phyloP scores from a whole-genome alignment of 1,140 invertebrate species.

The Luehdorfia chinensis region DNA sequence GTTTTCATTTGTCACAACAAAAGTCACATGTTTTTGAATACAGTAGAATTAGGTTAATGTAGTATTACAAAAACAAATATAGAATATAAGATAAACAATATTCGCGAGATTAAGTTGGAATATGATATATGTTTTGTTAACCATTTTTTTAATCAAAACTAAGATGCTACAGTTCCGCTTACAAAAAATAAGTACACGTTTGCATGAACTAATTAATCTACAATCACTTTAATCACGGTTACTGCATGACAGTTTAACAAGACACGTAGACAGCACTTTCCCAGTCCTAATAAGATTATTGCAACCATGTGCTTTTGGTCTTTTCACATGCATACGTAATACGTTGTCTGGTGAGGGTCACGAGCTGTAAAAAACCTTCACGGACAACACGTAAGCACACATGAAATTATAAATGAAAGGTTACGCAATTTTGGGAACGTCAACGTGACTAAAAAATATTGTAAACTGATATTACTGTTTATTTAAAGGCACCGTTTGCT shows the following conservation, averaged over 20 bases:
- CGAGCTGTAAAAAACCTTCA: slow-evolving; percentile 69
- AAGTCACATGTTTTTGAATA: slow-evolving; percentile 15
- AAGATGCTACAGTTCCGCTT: too few species aligned
- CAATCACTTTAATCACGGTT: slow-evolving; percentile 26
- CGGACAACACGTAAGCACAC: slow-evolving; percentile 72
- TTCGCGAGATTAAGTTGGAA: too few species aligned
- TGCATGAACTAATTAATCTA: slow-evolving; percentile 24
- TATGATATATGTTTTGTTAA: too few species aligned
- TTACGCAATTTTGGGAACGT: slow-evolving; percentile 69
- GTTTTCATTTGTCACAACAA: slow-evolving; percentile 7
- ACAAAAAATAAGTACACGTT: slow-evolving; percentile 6
- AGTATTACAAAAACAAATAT: slow-evolving; percentile 15
- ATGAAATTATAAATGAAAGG: slow-evolving; percentile 67
- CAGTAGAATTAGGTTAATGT: slow-evolving; percentile 12
- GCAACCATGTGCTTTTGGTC: slow-evolving; percentile 49
- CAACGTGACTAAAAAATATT: slow-evolving; percentile 23
- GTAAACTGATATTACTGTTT: slow-evolving; percentile 23
- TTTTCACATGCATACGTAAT: slow-evolving; percentile 43
- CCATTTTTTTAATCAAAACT: too few species aligned
- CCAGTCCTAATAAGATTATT: slow-evolving; percentile 30
- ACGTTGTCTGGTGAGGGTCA: slow-evolving; percentile 63
- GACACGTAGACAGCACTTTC: slow-evolving; percentile 43
- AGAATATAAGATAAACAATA: too few species aligned
- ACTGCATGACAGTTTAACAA: slow-evolving; percentile 32
- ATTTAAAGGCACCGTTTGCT: slow-evolving; percentile 24